Percentiles rank a stretch among this genome's conserved stretches.
phyloP scores from a whole-genome alignment of 1,140 invertebrate species.

The Lasaia peninsularis region DNA sequence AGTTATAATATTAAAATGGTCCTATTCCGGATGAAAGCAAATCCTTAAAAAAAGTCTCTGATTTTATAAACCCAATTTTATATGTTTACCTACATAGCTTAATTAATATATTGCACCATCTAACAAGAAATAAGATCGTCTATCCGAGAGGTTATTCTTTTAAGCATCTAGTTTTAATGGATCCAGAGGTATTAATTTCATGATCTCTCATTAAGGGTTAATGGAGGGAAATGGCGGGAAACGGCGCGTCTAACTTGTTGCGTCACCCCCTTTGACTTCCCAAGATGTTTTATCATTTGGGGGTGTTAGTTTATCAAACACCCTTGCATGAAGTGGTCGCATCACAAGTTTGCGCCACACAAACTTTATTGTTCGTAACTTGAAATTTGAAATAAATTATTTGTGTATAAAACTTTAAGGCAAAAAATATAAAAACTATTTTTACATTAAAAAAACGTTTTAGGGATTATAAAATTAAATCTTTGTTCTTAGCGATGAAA shows the following conservation, averaged over 20 bases:
- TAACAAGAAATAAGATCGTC: background rate
- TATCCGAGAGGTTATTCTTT: constrained; percentile 1
- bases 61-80: no score
- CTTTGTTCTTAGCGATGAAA: background rate
- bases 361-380: constrained; percentile 12
- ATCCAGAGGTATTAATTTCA: constrained; percentile 44
- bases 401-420: no score
- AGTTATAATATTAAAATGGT: no score
- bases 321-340: constrained; percentile 26
- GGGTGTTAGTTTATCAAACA: constrained; percentile 28
- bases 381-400: no score
- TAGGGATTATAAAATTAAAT: background rate
- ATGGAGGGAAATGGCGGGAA: constrained; percentile 43
- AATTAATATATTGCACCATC: background rate
- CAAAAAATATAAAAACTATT: no score
- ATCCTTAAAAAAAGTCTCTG: no score
- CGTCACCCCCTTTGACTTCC: constrained; percentile 30
- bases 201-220: constrained; percentile 44
- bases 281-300: constrained; percentile 19
- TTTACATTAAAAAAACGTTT: background rate
- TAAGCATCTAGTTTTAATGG: constrained; percentile 32
- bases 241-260: constrained; percentile 41
- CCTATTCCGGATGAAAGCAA: no score
- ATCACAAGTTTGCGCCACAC: background rate
- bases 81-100: no score